Evolutionary conservation across 2,113 vertebrate species (phyloP).

Genomic region (Hystrix cristata): DNA sequence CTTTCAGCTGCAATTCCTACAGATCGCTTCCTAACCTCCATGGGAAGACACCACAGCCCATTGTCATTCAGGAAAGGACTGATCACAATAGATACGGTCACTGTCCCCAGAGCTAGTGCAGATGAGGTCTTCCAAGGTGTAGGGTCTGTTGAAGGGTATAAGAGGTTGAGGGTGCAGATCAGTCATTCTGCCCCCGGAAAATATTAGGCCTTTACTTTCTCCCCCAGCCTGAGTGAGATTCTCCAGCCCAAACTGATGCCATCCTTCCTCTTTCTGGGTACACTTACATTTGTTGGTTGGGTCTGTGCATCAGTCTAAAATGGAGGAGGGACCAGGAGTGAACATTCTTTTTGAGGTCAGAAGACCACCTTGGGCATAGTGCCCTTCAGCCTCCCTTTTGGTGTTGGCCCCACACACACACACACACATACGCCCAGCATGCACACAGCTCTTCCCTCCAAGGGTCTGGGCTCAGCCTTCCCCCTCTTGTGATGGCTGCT

Average conservation of each 20-base stretch:
- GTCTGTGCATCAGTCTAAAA: neutral
- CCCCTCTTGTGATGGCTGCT: neutral
- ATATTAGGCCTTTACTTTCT: neutral
- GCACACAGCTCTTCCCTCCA: neutral
- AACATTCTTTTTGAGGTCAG: neutral
- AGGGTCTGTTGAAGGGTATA: neutral
- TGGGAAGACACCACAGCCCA: neutral
- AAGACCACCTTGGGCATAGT: neutral
- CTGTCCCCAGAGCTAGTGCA: neutral
- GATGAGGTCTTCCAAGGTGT: neutral
- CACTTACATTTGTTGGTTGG: neutral
- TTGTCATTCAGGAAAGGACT: neutral
- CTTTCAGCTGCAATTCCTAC: neutral
- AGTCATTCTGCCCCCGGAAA: neutral
- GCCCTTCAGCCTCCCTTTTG: neutral
- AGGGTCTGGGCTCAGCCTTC: neutral
- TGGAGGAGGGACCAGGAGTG: neutral
- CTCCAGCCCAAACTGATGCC: neutral
- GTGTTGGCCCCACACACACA: neutral
- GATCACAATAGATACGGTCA: neutral
- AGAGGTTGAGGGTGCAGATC: neutral
- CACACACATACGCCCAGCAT: accelerated
- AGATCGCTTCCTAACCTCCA: neutral
- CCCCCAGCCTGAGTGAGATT: neutral
- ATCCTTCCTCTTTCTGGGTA: neutral